Base-by-base conservation (phyloP, 2,113 vertebrate genomes). In the Onychostruthus taczanowskii region DNA sequence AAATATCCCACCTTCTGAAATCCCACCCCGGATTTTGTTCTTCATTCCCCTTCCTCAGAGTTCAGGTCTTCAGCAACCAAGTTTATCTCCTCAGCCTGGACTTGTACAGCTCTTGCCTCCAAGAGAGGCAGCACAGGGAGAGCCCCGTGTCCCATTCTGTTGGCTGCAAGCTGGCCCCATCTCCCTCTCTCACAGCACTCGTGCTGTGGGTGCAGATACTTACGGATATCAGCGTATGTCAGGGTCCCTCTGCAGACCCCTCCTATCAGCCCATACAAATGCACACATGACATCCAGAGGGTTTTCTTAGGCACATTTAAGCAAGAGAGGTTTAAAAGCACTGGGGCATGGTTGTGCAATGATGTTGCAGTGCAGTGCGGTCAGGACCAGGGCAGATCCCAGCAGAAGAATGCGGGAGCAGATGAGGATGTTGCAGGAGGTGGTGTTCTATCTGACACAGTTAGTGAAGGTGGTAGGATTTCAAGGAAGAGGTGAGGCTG, bases 361-460 rank as follows among this genome's bases (percentile, higher is more conserved):
- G 63, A 56, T 0, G 0, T 46, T 66, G 61, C 61, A 56, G 52
- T 2, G 2, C 53, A 47, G 37, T 1, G 0, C 0, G 0, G 84
- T 50, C 46, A 74, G 59, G 35, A 69, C 10, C 1, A 0, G 62
- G 70, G 62, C 74, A 89, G 70, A 66, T 79, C 39, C 33, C 58
- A 24, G n/a, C 58, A 84, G 74, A 80, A 33, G 39, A 79, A 49
- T 20, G 24, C 0, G 0, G 58, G 62, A 89, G 62, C 87, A 39
- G 53, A 66, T 55, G 72, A 88, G 79, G 59, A 47, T 59, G 79
- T 26, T 73, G 56, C 4, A 2, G 79, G 61, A 75, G 30, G 28
- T 74, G 26, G 23, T 69, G 83, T 23, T 8, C 2, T 73, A 30
- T 20, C 46, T 67, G 33, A 90, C 41, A 46, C 33, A n/a, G 78